These are phyloP conservation scores for Cataglyphis cursor DNA, from an alignment of 2,888 invertebrate species.

Conservation along the genomic window DNA sequence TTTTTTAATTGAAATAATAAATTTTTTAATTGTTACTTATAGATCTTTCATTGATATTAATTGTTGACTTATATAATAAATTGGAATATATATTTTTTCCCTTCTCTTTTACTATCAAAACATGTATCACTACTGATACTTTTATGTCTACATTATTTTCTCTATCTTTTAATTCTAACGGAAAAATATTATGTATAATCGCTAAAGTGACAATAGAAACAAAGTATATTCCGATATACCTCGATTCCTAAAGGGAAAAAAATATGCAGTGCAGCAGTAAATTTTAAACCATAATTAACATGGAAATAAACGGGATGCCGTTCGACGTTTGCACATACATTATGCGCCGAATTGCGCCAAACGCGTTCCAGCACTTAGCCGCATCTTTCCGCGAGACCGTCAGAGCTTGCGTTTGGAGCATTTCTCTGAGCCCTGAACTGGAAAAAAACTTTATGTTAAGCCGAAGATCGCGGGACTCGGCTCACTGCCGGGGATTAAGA, in stretches of 20 bases:
- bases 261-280: constrained; percentile 21
- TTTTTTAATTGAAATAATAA: background rate
- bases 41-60: background rate
- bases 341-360: constrained; percentile 63
- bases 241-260: constrained; percentile 36
- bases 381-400: constrained; percentile 56
- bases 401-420: constrained; percentile 47
- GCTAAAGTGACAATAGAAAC: constrained; percentile 41
- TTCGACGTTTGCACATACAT: constrained; percentile 66
- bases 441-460: constrained; percentile 79
- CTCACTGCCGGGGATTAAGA: constrained; percentile 82
- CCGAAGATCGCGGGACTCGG: constrained; percentile 76
- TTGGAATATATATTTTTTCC: background rate
- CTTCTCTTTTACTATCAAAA: background rate
- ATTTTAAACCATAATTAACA: constrained; percentile 39
- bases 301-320: constrained; percentile 60
- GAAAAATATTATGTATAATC: constrained; percentile 10
- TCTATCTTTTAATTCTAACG: background rate
- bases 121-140: background rate
- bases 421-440: constrained; percentile 49
- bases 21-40: background rate
- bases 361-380: constrained; percentile 56
- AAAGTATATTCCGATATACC: constrained; percentile 23
- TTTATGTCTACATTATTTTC: background rate
- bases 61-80: background rate